phyloP scores from a whole-genome alignment of 2,888 invertebrate species.

The Drosophila diplacantha region DNA sequence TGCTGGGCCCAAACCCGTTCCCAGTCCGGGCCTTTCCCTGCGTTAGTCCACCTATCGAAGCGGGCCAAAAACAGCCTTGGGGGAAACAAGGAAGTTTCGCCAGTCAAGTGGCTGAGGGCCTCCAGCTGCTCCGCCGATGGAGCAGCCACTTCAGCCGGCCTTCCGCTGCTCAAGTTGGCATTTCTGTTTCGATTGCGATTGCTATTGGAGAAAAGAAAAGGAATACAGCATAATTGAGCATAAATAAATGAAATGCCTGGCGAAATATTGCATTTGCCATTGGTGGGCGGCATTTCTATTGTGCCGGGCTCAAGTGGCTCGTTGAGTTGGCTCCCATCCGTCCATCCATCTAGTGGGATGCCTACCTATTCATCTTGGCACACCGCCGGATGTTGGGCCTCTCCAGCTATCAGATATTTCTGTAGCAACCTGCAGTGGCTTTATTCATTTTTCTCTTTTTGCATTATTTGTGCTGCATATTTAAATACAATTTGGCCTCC shows the following conservation, averaged over 20 bases:
- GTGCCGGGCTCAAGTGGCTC: slow-evolving; percentile 51
- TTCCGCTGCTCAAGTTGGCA: slow-evolving; percentile 16
- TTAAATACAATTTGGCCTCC: slow-evolving; percentile 8
- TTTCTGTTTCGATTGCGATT: slow-evolving; percentile 36
- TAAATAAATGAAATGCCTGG: slow-evolving; percentile 44
- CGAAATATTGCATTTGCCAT: slow-evolving; percentile 48
- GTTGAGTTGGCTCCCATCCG: slow-evolving; percentile 46
- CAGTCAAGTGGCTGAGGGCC: slow-evolving; percentile 34
- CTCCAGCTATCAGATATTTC: slow-evolving; percentile 38
- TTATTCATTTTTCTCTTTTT: not conserved
- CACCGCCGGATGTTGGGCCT: slow-evolving; percentile 37
- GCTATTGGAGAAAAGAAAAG: slow-evolving; percentile 21
- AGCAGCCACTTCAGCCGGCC: slow-evolving; percentile 48
- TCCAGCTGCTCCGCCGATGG: slow-evolving; percentile 56
- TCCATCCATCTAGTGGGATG: slow-evolving; percentile 13
- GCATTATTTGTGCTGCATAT: slow-evolving; percentile 20
- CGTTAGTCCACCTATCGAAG: slow-evolving; percentile 31
- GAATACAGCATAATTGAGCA: slow-evolving; percentile 53
- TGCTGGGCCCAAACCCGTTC: slow-evolving; percentile 60
- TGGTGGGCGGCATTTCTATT: slow-evolving; percentile 15
- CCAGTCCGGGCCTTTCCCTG: slow-evolving; percentile 30
- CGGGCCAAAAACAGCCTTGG: slow-evolving; percentile 60
- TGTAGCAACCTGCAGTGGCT: slow-evolving; percentile 9
- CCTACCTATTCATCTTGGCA: slow-evolving; percentile 7
- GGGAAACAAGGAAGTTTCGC: slow-evolving; percentile 61